Evolutionary conservation across 2,888 invertebrate genomes (phyloP).

Genomic region (Ennomos fuscantarius): DNA sequence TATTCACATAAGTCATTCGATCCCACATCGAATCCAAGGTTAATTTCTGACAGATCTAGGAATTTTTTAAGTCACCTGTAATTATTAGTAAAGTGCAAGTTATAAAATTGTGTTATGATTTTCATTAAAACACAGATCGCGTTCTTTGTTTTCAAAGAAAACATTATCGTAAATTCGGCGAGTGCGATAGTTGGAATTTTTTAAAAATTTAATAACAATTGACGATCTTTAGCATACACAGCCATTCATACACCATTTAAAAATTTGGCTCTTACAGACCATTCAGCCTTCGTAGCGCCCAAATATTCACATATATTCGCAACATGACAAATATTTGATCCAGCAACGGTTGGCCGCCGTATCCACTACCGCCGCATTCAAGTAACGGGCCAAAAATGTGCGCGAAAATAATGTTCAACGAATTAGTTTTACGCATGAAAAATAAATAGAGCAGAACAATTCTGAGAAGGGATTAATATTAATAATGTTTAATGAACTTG

Average conservation of each 20-base stretch:
- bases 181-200: background rate
- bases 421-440: constrained; percentile 50
- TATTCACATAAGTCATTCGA: too few relatives aligned
- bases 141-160: constrained; percentile 44
- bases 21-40: too few relatives aligned
- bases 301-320: background rate
- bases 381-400: constrained; percentile 32
- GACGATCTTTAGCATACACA: too few relatives aligned
- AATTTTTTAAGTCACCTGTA: too few relatives aligned
- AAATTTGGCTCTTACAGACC: too few relatives aligned
- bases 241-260: too few relatives aligned
- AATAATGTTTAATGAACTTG: constrained; percentile 43
- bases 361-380: background rate
- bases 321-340: constrained; percentile 13
- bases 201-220: too few relatives aligned
- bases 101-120: too few relatives aligned
- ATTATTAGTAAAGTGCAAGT: too few relatives aligned
- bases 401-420: constrained; percentile 44
- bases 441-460: constrained; percentile 52
- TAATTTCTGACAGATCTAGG: too few relatives aligned
- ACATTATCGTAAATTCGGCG: constrained; percentile 9
- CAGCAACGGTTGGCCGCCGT: constrained; percentile 6
- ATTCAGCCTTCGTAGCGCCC: too few relatives aligned
- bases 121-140: constrained; percentile 23
- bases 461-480: constrained; percentile 54